Evolutionary conservation across 2,888 invertebrate species (phyloP).

Genomic region (Falcaria lacertinaria): DNA sequence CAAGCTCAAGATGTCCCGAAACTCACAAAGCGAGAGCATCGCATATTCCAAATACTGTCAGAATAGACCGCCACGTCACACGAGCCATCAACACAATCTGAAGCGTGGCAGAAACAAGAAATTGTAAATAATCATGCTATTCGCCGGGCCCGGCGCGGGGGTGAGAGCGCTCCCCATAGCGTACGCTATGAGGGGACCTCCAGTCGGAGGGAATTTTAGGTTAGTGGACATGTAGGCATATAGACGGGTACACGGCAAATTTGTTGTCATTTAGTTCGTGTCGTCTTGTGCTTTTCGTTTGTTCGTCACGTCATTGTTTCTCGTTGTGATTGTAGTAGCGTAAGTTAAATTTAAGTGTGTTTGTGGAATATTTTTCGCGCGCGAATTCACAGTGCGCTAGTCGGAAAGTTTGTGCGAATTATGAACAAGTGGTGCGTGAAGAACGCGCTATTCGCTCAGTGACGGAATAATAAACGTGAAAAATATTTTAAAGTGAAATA

Average conservation of each 20-base stretch:
- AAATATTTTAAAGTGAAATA: slow-evolving; percentile 14
- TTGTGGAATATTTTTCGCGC: slow-evolving; percentile 25
- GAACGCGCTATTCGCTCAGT: neutral
- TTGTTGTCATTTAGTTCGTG: slow-evolving; percentile 79
- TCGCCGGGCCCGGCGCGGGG: slow-evolving; percentile 60
- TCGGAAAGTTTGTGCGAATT: neutral
- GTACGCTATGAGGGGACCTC: slow-evolving; percentile 63
- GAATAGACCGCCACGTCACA: slow-evolving; percentile 1
- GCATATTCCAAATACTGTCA: slow-evolving; percentile 1
- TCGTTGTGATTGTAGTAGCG: slow-evolving; percentile 61
- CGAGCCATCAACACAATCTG: slow-evolving; percentile 31
- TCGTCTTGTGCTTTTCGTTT: slow-evolving; percentile 77
- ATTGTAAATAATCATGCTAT: slow-evolving; percentile 74
- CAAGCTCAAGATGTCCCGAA: neutral
- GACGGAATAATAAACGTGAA: slow-evolving; percentile 2
- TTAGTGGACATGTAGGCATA: slow-evolving; percentile 81
- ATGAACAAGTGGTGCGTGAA: neutral
- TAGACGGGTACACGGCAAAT: slow-evolving; percentile 79
- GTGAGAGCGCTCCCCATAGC: slow-evolving; percentile 75
- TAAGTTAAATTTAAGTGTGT: slow-evolving; percentile 39
- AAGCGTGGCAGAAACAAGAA: slow-evolving; percentile 45
- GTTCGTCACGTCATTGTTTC: slow-evolving; percentile 75
- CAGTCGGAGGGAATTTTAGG: slow-evolving; percentile 71
- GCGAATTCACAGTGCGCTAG: slow-evolving; percentile 7
- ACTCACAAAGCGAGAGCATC: neutral